Evolutionary conservation across 1,140 invertebrate species (phyloP), one percentile per base, ranked within the genome.

Genomic region (Drosophila auraria): DNA sequence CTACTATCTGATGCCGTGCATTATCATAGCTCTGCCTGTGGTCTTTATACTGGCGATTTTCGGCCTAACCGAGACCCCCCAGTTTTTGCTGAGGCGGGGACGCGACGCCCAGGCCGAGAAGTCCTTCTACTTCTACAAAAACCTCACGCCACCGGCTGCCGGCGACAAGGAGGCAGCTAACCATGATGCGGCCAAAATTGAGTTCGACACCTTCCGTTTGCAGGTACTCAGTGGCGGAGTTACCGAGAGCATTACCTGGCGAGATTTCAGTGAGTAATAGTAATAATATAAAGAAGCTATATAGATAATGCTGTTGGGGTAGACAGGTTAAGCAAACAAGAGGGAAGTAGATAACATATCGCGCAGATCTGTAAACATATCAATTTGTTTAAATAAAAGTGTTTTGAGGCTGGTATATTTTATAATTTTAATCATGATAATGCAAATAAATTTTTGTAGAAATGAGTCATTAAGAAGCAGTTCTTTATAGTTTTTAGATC

Each of bases 51-150:
- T 91, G 38, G 70, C 82, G 15, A 57, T 90, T 36, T 69, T 75
- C 9, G 66, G 80, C 30, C 58, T 90, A 40, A 44, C 57, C 14
- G 87, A 90, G 59, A 91, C 87, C 0, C 87, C 87, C 5, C 82
- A 82, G n/a, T 63, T 80, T 38, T 49, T 91, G 62, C 50, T 90
- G 33, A 65, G 57, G 36, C 66, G 51, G 11, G 87, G 87, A 0
- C 75, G 57, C 0, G 72, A 87, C 45, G 81, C 47, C 9, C 51
- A 75, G 27, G 87, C 87, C 1, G 72, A 81, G 47, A 71, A 80
- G 50, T 80, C 86, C 14, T 90, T 70, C 57, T 87, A 80, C 45
- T 90, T 91, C 56, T 90, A 90, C 23, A 90, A 90, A 63, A 91
- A 82, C 59, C 70, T 91, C 12, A 49, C n/a, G 23, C 25, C 64